These are phyloP conservation scores for Lamellibrachia luymesi DNA, from an alignment of 1,140 invertebrate species.

Conservation along the genomic window DNA sequence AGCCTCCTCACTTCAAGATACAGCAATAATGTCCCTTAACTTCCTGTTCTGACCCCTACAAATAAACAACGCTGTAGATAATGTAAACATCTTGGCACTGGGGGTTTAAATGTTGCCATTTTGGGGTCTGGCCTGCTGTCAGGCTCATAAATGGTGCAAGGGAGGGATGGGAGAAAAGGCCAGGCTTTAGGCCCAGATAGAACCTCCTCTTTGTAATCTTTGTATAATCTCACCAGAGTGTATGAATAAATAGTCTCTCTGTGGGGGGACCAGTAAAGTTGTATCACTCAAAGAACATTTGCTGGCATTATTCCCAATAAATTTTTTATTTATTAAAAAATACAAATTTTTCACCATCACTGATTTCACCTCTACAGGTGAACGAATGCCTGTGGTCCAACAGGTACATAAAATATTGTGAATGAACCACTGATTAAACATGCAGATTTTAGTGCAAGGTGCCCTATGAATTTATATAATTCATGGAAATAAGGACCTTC, in stretches of 20 bases:
- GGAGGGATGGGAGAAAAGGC: background rate
- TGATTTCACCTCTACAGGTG: background rate
- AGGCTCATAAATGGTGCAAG: background rate
- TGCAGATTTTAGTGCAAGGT: background rate
- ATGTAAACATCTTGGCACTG: background rate
- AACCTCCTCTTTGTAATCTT: background rate
- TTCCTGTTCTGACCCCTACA: background rate
- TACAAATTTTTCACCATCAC: background rate
- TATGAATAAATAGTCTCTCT: background rate
- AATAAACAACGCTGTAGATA: background rate
- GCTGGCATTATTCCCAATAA: background rate
- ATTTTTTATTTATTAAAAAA: no score
- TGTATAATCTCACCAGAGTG: background rate
- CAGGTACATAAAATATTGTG: no score
- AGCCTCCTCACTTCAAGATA: background rate
- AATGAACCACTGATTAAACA: no score
- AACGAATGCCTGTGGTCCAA: no score
- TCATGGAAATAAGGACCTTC: no score
- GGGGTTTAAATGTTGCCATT: background rate
- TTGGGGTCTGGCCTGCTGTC: background rate
- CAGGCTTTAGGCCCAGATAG: background rate
- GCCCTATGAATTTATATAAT: no score
- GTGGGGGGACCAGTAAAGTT: background rate
- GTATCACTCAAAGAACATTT: background rate
- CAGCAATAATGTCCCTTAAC: background rate